Base-by-base conservation (phyloP, 2,888 invertebrate species). In the Dryobotodes eremita region DNA sequence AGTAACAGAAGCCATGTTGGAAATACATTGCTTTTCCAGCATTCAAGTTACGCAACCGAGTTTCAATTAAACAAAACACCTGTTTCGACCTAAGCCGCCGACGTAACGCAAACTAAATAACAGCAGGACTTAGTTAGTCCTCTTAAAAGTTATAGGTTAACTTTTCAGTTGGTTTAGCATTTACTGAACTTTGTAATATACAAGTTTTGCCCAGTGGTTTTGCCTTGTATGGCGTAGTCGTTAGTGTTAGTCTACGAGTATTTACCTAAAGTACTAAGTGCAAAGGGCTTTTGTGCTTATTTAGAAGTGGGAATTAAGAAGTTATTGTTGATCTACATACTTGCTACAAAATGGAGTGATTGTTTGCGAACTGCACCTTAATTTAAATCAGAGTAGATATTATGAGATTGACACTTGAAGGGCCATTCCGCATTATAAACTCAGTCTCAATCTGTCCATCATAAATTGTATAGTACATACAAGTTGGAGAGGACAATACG, bases 91-190 rank as follows among this genome's bases (percentile, higher is more conserved):
- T n/a, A 36, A 46, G 1, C 53, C 17, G 46, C 26, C 13, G 2
- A 48, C n/a, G 36, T n/a, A 42, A 57, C 64, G 1, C 57, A 17
- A 42, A 65, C 31, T 75, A 57, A 65, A 83, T 42, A 65, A 42
- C 20, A 82, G 26, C 42, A 7, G 42, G 23, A 75, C 50, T 59
- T 65, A 46, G 57, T 31, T 57, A 64, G 31, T 50, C n/a, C 31
- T n/a, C 42, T 20, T 53, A n/a, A 13, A 65, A 50, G 20, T 79
- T 65, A 74, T 17, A 31, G 31, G 82, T 31, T 64, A 82, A 79
- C 82, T 82, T 79, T 50, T 57, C 42, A 74, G 50, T 74, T 50
- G 4, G 48, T n/a, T 55, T 55, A 64, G 26, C 26, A 15, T 57
- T 72, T 36, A 57, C 7, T 48, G n/a, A 79, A 64, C 55, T 79